phyloP scores from a whole-genome alignment of 2,888 invertebrate genomes.

The Apamea epomidion region DNA sequence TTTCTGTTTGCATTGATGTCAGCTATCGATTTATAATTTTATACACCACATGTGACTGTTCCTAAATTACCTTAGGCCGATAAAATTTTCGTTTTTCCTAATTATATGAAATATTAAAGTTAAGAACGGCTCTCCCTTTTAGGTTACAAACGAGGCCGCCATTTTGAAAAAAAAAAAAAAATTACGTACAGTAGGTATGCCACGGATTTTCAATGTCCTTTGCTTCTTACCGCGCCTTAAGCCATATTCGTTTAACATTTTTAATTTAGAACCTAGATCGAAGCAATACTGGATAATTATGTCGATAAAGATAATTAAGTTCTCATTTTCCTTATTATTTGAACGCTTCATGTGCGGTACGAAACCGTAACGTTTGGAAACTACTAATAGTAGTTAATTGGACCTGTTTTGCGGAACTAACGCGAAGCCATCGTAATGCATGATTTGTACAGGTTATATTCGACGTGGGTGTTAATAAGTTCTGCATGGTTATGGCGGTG shows the following conservation, averaged over 20 bases:
- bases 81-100: no score
- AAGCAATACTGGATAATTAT: background rate
- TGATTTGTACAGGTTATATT: conserved; percentile 40
- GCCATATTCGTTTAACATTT: background rate
- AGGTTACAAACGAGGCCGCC: background rate
- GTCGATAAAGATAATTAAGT: conserved; percentile 11
- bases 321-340: conserved; percentile 52
- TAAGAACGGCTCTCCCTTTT: no score
- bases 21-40: no score
- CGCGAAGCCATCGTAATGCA: conserved; percentile 51
- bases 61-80: no score
- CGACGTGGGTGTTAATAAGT: conserved; percentile 23
- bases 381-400: conserved; percentile 59
- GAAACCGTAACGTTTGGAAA: conserved; percentile 40
- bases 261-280: conserved; percentile 5
- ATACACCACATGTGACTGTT: no score
- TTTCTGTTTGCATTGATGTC: no score
- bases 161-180: background rate
- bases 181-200: background rate
- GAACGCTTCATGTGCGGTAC: conserved; percentile 16
- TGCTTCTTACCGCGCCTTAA: background rate
- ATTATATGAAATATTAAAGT: no score
- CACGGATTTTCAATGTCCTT: background rate
- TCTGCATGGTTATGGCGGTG: conserved; percentile 2
- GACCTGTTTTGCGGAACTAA: conserved; percentile 54